Evolutionary conservation across 2,888 invertebrate genomes (phyloP), one percentile per base, ranked within the genome.

Genomic region (Maniola hyperantus): DNA sequence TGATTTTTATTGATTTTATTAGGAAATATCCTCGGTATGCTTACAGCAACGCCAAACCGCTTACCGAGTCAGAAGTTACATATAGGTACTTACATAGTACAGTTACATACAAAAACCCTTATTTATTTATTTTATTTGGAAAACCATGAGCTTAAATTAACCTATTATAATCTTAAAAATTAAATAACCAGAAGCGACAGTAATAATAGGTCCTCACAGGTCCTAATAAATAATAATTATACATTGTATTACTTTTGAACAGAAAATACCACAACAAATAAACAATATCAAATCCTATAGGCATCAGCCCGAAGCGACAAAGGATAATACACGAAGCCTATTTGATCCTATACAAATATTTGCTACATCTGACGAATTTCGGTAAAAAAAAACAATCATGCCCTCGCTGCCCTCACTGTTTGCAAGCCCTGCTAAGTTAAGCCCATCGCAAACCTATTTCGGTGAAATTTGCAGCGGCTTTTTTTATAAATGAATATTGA

Each of bases 281-380:
- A 39, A 42, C 53, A 53, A 53, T 62, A 62, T 62, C n/a, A 36
- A 62, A 62, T 51, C 10, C 62, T 53, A 42, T 42, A 42, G 42
- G 62, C 42, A 62, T 50, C 50, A 61, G 60, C 15, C 51, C 39
- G 62, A 53, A 42, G 39, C 51, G 62, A 62, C 51, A 51, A 53
- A 62, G 51, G 53, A 62, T 62, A 62, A 62, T 42, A 62, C 62
- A 42, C 36, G 51, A 42, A 39, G 62, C 78, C 74, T 72, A 73
- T 74, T 72, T 74, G 71, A 82, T 84, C 85, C 86, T 87, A 82
- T 72, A 80, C 83, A 85, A 87, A 87, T 83, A 86, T 85, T 86
- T 85, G 81, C 48, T 46, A 33, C 26, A 61, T 77, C 76, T 79
- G 79, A 81, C 77, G 77, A 77, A 76, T 74, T 77, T 77, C 77